These are phyloP conservation scores for Phyllostomus discolor DNA, from an alignment of 2,113 vertebrate species.

Conservation along the genomic window DNA sequence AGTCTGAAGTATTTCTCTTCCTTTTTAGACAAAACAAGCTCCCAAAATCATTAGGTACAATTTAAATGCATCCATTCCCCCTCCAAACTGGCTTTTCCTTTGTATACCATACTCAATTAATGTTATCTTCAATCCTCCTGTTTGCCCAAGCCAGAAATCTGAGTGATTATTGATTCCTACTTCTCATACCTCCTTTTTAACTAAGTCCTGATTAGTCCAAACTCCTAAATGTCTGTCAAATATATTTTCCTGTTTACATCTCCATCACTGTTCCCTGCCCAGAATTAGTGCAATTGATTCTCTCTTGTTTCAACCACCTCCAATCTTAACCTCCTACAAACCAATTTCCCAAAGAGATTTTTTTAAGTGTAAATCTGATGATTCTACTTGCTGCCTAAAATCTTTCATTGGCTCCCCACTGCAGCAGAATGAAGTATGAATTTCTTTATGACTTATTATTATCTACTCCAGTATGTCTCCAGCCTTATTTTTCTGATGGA, in stretches of 20 bases:
- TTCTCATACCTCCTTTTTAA: background rate
- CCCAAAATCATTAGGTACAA: background rate
- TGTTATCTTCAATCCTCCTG: background rate
- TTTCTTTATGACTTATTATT: background rate
- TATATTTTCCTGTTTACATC: background rate
- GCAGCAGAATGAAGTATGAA: background rate
- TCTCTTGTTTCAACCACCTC: background rate
- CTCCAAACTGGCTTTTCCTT: background rate
- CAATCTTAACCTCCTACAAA: background rate
- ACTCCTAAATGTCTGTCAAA: background rate
- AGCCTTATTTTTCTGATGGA: background rate
- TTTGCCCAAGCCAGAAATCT: background rate
- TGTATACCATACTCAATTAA: background rate
- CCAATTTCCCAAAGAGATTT: background rate
- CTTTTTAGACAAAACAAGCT: background rate
- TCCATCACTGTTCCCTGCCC: background rate
- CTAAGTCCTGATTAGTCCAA: background rate
- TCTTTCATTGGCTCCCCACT: background rate
- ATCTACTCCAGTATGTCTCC: background rate
- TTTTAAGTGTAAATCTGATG: background rate
- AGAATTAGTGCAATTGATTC: background rate
- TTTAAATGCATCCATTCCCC: background rate
- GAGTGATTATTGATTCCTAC: background rate
- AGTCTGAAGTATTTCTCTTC: background rate
- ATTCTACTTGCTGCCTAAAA: background rate